Evolutionary conservation across 2,888 invertebrate genomes (phyloP).

Genomic region (Patella depressa): DNA sequence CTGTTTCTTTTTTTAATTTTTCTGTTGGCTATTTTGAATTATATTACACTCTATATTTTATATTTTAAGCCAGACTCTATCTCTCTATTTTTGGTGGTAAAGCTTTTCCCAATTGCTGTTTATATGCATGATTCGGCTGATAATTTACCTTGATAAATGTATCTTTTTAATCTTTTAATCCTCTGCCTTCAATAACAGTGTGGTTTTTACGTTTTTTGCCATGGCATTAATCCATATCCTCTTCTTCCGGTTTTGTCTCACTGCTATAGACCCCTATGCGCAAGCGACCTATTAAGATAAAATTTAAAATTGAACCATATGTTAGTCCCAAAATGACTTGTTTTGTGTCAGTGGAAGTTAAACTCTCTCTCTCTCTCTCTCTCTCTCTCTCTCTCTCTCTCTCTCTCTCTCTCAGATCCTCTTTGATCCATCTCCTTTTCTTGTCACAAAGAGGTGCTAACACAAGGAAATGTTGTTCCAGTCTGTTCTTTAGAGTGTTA

Average conservation of each 20-base stretch:
- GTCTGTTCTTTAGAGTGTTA: too few species aligned
- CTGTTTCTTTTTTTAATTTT: conserved; percentile 1
- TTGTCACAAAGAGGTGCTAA: neutral
- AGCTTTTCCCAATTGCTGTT: conserved; percentile 14
- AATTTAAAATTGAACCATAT: too few species aligned
- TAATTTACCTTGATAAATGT: neutral
- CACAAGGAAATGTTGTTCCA: too few species aligned
- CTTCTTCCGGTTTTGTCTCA: too few species aligned
- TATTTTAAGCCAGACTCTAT: too few species aligned
- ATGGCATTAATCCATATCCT: too few species aligned
- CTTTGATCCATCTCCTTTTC: neutral
- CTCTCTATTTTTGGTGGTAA: too few species aligned
- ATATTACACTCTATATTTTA: neutral
- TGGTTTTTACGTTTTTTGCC: conserved; percentile 10
- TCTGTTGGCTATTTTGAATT: neutral
- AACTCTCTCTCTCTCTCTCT: too few species aligned
- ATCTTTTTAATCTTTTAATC: conserved; percentile 13
- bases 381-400: neutral
- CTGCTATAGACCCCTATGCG: too few species aligned
- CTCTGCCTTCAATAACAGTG: conserved; percentile 20
- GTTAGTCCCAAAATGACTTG: too few species aligned
- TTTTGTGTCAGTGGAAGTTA: too few species aligned
- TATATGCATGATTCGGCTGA: neutral
- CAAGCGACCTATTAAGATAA: too few species aligned
- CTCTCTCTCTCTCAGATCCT: neutral